phyloP scores from a whole-genome alignment of 2,888 invertebrate species.

The Mythimna loreyi region DNA sequence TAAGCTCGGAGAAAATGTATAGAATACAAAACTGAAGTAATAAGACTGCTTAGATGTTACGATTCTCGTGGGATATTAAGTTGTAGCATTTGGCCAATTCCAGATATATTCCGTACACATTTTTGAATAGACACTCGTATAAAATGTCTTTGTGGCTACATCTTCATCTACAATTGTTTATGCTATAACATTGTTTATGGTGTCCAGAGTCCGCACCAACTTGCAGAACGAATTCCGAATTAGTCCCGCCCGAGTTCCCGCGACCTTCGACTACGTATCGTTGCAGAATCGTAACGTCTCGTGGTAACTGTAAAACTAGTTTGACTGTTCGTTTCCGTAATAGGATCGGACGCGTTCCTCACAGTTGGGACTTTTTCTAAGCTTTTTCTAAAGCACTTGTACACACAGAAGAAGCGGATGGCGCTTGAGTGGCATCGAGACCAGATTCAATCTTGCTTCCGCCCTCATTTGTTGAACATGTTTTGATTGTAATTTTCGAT shows the following conservation, averaged over 20 bases:
- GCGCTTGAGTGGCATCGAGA: constrained; percentile 59
- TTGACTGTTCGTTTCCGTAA: constrained; percentile 83
- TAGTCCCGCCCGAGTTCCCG: constrained; percentile 81
- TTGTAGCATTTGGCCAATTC: constrained; percentile 14
- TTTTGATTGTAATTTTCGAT: constrained; percentile 51
- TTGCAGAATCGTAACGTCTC: constrained; percentile 83
- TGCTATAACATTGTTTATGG: constrained; percentile 47
- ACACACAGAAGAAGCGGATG: constrained; percentile 58
- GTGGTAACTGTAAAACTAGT: constrained; percentile 88
- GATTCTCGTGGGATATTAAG: constrained; percentile 47
- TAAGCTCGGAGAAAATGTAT: constrained; percentile 54
- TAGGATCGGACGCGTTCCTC: constrained; percentile 81
- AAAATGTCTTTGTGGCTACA: constrained; percentile 44
- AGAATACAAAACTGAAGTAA: constrained; percentile 52
- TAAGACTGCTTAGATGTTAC: constrained; percentile 35
- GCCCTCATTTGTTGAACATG: constrained; percentile 64
- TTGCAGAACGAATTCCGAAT: constrained; percentile 82
- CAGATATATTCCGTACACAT: constrained; percentile 1
- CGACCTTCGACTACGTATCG: constrained; percentile 85
- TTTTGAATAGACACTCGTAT: constrained; percentile 5
- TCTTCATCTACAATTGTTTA: constrained; percentile 50
- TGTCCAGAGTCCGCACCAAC: constrained; percentile 57
- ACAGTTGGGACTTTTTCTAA: constrained; percentile 75
- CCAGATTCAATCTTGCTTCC: constrained; percentile 68
- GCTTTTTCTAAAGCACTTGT: constrained; percentile 78